Percentiles rank a stretch among this genome's conserved stretches.
These are phyloP conservation scores for Smittia aterrima DNA, from an alignment of 2,888 invertebrate species.

Conservation along the genomic window DNA sequence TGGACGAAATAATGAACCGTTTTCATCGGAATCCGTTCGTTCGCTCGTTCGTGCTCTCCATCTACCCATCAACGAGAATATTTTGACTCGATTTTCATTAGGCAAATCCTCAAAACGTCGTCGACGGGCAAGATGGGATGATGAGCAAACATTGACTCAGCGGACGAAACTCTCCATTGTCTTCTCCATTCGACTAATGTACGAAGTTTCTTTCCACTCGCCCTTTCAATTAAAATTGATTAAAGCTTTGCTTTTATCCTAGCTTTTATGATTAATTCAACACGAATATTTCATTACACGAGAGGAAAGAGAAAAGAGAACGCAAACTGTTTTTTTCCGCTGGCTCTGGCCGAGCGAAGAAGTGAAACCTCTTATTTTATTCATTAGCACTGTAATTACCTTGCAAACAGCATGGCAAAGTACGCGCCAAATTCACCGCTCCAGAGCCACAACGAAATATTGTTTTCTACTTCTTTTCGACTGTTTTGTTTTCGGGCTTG, in stretches of 20 bases:
- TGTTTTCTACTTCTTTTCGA: neutral
- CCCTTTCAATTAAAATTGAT: conserved; percentile 14
- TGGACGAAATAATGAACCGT: neutral
- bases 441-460: neutral
- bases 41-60: neutral
- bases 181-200: neutral
- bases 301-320: neutral
- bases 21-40: neutral
- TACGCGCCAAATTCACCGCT: neutral
- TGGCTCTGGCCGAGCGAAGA: neutral
- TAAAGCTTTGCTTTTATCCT: conserved; percentile 2
- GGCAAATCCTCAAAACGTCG: neutral
- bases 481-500: neutral
- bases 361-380: conserved; percentile 18
- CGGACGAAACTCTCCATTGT: neutral
- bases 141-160: conserved; percentile 9
- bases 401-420: neutral
- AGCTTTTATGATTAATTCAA: conserved; percentile 4
- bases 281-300: conserved; percentile 14
- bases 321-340: neutral
- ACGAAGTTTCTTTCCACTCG: neutral
- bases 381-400: conserved; percentile 24
- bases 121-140: neutral
- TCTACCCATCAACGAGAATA: neutral
- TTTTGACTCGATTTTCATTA: conserved; percentile 7